Conservation (phyloP, 2,113 vertebrate genomes). For the Lethenteron camtschaticum region DNA sequence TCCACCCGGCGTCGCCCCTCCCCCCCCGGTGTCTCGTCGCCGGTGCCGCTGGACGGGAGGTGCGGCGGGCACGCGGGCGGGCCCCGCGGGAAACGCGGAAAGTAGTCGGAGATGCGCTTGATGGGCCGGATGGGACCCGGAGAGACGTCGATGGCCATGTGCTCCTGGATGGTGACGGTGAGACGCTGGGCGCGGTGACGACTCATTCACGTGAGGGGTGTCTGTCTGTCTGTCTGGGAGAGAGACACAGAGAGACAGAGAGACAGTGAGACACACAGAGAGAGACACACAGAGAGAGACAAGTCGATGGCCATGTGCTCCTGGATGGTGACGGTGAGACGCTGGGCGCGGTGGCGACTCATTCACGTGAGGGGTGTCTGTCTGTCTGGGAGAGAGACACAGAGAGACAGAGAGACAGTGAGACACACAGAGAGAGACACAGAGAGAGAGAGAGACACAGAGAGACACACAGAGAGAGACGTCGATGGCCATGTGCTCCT, state of each 20-base stretch:
- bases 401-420: background rate
- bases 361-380: no score
- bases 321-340: no score
- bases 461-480: no score
- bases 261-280: no score
- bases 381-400: no score
- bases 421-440: no score
- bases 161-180: slow-evolving; percentile 26
- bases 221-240: background rate
- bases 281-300: no score
- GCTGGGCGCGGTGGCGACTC: no score
- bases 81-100: slow-evolving; percentile 18
- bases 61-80: slow-evolving; percentile 15
- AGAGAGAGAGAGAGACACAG: background rate
- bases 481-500: no score
- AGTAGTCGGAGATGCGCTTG: slow-evolving; percentile 19
- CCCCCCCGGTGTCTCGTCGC: background rate
- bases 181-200: slow-evolving; percentile 17
- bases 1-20: background rate
- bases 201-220: slow-evolving; percentile 32
- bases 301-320: no score
- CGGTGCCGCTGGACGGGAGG: background rate
- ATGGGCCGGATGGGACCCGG: slow-evolving; percentile 34
- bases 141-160: slow-evolving; percentile 37
- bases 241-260: background rate